phyloP scores from a whole-genome alignment of 2,113 vertebrate genomes.

The Bungarus multicinctus region DNA sequence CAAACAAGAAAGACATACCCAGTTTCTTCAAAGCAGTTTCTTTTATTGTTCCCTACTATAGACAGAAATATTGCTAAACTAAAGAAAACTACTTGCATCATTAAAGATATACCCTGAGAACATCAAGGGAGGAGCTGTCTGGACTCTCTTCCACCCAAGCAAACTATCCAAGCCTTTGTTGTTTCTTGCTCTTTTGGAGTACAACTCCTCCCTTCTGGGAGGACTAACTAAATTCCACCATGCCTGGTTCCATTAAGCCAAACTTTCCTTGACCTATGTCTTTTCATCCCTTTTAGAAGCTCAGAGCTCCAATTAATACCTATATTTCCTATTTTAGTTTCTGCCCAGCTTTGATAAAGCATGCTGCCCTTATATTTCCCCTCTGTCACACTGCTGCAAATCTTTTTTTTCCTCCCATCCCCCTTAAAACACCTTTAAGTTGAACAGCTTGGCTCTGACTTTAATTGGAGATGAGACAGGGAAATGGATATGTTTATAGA shows the following conservation, averaged over 20 bases:
- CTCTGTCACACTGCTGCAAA: background rate
- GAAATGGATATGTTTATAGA: background rate
- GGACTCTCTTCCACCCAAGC: no score
- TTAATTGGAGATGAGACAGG: background rate
- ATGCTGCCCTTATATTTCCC: background rate
- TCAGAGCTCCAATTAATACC: background rate
- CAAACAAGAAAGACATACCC: no score
- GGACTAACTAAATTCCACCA: no score
- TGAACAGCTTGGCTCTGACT: background rate
- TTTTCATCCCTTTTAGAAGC: background rate
- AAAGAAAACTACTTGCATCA: no score
- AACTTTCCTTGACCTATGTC: background rate
- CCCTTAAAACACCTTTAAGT: background rate
- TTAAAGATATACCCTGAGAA: no score
- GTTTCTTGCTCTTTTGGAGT: no score
- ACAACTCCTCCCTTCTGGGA: no score
- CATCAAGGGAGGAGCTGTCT: no score
- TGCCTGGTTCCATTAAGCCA: background rate
- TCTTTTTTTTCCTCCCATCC: background rate
- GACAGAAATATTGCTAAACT: no score
- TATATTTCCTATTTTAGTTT: background rate
- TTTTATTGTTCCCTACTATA: no score
- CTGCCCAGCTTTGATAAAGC: background rate
- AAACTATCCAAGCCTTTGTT: no score
- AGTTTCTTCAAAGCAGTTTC: no score